phyloP scores from a whole-genome alignment of 2,113 vertebrate species.

The Corydoras sp. region DNA sequence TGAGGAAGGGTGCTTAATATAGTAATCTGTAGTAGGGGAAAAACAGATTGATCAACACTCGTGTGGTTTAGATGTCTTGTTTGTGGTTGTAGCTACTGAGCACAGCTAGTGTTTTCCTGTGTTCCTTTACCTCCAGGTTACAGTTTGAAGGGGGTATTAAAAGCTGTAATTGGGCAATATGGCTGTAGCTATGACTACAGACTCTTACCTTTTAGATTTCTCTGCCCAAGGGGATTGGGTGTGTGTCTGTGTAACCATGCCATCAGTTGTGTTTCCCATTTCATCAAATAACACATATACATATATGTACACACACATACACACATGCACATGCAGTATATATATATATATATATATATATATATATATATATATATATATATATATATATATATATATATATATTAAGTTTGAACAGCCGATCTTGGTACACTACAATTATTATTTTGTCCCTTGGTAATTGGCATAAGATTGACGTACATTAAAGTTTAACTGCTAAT shows the following conservation, averaged over 20 bases:
- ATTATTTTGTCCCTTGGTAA: too few species aligned
- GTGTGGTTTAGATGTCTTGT: constrained; percentile 7
- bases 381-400: too few species aligned
- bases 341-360: too few species aligned
- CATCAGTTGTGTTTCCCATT: background rate
- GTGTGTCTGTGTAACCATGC: background rate
- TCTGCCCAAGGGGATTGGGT: constrained; percentile 27
- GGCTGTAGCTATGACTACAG: constrained; percentile 40
- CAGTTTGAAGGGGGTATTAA: constrained; percentile 44
- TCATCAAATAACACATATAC: too few species aligned
- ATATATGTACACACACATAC: background rate
- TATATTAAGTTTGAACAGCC: background rate
- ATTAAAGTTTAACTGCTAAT: background rate
- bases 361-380: too few species aligned
- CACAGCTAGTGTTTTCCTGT: constrained; percentile 27
- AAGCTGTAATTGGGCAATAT: constrained; percentile 51
- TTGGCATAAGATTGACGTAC: too few species aligned
- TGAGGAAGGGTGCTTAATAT: too few species aligned
- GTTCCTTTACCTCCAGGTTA: constrained; percentile 35
- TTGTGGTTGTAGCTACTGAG: background rate
- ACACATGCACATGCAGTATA: too few species aligned
- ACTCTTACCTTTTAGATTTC: constrained; percentile 35
- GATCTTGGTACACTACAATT: background rate
- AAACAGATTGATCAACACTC: too few species aligned
- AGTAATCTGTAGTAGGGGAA: too few species aligned